Conservation (phyloP, 2,888 invertebrate species). For the Agrochola circellaris region DNA sequence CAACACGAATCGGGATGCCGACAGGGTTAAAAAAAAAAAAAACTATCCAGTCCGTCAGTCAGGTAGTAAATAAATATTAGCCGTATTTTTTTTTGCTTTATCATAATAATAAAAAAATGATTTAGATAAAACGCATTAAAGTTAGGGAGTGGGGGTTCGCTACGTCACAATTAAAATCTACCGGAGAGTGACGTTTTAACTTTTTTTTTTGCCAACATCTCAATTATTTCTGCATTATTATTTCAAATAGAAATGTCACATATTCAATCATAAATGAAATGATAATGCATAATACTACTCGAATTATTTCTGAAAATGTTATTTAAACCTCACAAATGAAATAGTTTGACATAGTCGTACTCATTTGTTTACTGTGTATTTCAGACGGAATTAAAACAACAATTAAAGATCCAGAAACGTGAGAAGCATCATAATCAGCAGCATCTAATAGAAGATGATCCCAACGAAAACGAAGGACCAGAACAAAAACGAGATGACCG, state of each 20-base stretch:
- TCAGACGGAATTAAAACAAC: conserved; percentile 32
- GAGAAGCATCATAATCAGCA: too few relatives aligned
- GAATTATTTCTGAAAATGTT: neutral
- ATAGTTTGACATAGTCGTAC: neutral
- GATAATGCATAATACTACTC: neutral
- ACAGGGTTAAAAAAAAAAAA: too few relatives aligned
- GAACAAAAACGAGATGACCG: conserved; percentile 48
- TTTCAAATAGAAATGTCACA: neutral
- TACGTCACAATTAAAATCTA: too few relatives aligned
- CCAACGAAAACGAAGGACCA: conserved; percentile 14
- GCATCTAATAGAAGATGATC: conserved; percentile 46
- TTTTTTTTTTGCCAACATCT: too few relatives aligned
- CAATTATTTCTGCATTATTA: neutral
- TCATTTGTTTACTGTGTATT: conserved; percentile 8
- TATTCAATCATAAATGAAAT: neutral
- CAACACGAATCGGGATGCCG: too few relatives aligned
- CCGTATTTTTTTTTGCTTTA: too few relatives aligned
- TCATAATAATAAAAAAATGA: too few relatives aligned
- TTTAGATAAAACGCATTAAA: too few relatives aligned
- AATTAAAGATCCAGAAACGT: conserved; percentile 43
- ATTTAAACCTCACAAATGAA: neutral
- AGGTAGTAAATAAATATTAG: too few relatives aligned
- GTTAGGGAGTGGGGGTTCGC: too few relatives aligned
- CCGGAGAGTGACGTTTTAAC: too few relatives aligned
- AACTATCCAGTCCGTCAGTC: too few relatives aligned